A percentile compares a stretch with the other conserved stretches of the same genome.
phyloP scores from a whole-genome alignment of 2,797 vertebrate genomes.

The Rhabdomys pumilio region DNA sequence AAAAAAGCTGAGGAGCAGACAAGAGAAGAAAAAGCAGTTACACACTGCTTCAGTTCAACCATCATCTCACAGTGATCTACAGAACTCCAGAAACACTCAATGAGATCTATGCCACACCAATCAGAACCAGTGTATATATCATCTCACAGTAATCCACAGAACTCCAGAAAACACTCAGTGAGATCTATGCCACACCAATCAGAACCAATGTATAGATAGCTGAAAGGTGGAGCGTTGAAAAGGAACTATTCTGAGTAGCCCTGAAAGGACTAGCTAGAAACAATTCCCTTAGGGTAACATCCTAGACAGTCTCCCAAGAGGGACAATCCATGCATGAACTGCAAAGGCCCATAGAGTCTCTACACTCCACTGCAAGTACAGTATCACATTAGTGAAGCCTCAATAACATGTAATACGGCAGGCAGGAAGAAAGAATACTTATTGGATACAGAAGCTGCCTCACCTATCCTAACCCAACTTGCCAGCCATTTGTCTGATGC shows the following conservation, averaged over 20 bases:
- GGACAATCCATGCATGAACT: not conserved
- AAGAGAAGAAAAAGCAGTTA: not conserved
- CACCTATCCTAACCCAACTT: not conserved
- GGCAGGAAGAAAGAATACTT: not conserved
- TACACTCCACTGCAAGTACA: not conserved
- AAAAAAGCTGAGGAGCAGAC: not conserved
- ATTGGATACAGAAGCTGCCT: not conserved
- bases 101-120: no score
- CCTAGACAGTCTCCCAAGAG: not conserved
- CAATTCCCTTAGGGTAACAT: not conserved
- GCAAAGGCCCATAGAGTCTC: not conserved
- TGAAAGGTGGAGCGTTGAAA: not conserved
- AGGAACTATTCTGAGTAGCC: not conserved
- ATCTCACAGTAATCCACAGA: not conserved
- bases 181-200: not conserved
- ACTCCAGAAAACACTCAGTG: not conserved
- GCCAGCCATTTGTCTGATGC: not conserved
- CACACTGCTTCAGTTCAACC: not conserved
- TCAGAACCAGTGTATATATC: no score
- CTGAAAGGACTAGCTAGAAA: not conserved
- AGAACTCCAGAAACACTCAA: no score
- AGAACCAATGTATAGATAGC: not conserved
- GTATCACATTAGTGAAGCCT: not conserved
- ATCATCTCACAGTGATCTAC: no score
- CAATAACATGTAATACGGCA: not conserved